Conservation (phyloP, 2,888 invertebrate genomes). For the Rhagonycha fulva region DNA sequence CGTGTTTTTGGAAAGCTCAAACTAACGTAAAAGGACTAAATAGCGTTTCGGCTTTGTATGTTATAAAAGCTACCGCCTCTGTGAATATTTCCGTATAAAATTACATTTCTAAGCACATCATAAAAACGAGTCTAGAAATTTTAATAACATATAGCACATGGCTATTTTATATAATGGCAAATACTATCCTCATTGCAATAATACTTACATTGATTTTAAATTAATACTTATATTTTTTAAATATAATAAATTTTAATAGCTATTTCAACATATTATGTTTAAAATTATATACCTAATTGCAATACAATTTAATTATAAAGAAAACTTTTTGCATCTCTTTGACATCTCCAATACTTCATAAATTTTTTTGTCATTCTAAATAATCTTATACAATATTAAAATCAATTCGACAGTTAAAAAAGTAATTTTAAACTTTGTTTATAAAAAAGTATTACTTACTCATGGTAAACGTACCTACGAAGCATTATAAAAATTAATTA, state of each 20-base stretch:
- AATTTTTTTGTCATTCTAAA: background rate
- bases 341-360: background rate
- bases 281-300: background rate
- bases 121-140: background rate
- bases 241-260: no score
- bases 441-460: no score
- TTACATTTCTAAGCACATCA: background rate
- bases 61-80: background rate
- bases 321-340: background rate
- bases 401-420: no score
- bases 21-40: background rate
- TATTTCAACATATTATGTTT: no score
- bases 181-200: background rate
- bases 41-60: background rate
- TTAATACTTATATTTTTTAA: background rate
- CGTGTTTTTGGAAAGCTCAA: background rate
- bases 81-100: background rate
- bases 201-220: background rate
- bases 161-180: background rate
- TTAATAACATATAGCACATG: background rate
- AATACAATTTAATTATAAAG: background rate
- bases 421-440: no score
- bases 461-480: background rate
- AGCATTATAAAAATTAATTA: background rate
- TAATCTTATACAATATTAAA: background rate